Evolutionary conservation across 2,797 vertebrate species (phyloP), one percentile per base, ranked within the genome.

Genomic region (Tokudaia tokunoshimensis): DNA sequence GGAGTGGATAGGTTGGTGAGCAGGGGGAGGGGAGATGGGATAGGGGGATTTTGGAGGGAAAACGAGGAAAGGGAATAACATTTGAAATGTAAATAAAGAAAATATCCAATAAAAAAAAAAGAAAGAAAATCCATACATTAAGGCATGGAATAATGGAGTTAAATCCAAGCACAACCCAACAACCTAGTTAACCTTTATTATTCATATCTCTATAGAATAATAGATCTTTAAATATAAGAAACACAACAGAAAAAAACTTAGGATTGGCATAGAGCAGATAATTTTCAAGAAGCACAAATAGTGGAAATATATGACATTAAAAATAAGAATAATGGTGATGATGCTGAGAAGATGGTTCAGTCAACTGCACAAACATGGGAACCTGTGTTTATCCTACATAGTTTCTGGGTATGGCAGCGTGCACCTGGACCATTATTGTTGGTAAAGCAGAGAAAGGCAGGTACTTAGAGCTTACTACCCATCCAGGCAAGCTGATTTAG

Each of bases 161-260:
- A 87, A 89, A 52, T 89, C 63, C 57, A 47, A 92, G 80, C 2
- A 57, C 34, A 50, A 57, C 12, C 31, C 84, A 50, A 74, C 4
- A 63, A 63, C 2, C 7, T 52, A 81, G 74, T 20, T 75, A 15
- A 70, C 41, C 22, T 75, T 26, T 85, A 8, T 1, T 81, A 34
- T 44, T 97, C 19, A 4, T 11, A 24, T 52, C 10, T 47, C 67
- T 86, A 26, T 52, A 8, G 6, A 85, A 70, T 61, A 7, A 91
- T 26, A 34, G 87, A 13, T 44, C 47, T 2, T 44, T 65, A 76
- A 15, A 57, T 52, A 52, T 29, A 47, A 59, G 2, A 10, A n/a
- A 47, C 5, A 20, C 1, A 2, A 9, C 17, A 47, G 15, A 47
- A 0, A 9, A 9, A 89, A 76, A 1, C 0, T 55, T 1, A 75